Conservation (phyloP, 2,888 invertebrate genomes). For the Pomacea canaliculata region DNA sequence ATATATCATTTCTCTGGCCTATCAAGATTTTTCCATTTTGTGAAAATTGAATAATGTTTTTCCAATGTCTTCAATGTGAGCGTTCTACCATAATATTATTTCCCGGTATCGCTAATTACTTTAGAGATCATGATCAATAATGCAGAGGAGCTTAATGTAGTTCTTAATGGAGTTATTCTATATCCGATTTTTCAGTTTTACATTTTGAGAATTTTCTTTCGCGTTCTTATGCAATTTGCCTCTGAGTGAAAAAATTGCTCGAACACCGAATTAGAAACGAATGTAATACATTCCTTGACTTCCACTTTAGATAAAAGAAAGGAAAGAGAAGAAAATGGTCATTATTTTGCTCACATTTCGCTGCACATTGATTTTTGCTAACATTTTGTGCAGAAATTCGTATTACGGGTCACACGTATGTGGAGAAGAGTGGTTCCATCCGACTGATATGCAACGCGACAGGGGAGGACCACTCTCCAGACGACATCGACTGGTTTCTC, state of each 20-base stretch:
- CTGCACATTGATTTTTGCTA: neutral
- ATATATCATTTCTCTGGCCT: neutral
- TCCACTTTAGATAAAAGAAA: too few relatives aligned
- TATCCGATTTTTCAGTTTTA: neutral
- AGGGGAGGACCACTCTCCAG: conserved; percentile 40
- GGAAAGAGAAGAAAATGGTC: neutral
- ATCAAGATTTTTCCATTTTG: too few relatives aligned
- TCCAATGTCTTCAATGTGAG: too few relatives aligned
- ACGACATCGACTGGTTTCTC: conserved; percentile 48
- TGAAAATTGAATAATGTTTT: too few relatives aligned
- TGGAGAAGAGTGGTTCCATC: conserved; percentile 41
- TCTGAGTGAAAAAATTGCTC: too few relatives aligned
- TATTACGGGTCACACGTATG: conserved; percentile 39
- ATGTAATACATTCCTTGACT: too few relatives aligned
- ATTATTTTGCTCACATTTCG: neutral
- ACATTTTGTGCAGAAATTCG: conserved; percentile 39
- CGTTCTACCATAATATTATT: too few relatives aligned
- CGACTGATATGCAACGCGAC: conserved; percentile 46
- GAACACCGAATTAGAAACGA: too few relatives aligned
- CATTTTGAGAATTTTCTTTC: too few relatives aligned
- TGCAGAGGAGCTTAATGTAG: neutral
- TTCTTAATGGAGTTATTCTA: neutral
- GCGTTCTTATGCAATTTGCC: too few relatives aligned
- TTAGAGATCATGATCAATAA: too few relatives aligned
- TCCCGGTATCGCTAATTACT: too few relatives aligned